Percentiles rank a stretch among this genome's conserved stretches.
Evolutionary conservation across 1,140 invertebrate genomes (phyloP).

Genomic region (Drosophila ercepeae): DNA sequence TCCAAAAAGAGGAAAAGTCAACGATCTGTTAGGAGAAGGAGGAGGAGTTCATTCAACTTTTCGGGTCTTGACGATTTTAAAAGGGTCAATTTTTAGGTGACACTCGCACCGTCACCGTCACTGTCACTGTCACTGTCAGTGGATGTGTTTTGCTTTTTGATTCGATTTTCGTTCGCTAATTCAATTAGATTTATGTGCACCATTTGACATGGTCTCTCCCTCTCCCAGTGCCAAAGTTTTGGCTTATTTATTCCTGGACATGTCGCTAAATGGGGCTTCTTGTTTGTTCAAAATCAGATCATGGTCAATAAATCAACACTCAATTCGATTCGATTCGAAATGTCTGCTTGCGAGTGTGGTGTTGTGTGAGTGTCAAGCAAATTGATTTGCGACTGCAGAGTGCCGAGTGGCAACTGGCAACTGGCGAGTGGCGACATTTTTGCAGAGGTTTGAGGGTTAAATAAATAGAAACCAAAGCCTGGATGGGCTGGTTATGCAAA

Average conservation of each 20-base stretch:
- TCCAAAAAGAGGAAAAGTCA: conserved; percentile 8
- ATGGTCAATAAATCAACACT: conserved; percentile 79
- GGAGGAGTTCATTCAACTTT: conserved; percentile 33
- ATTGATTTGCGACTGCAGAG: conserved; percentile 64
- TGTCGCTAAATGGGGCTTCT: conserved; percentile 74
- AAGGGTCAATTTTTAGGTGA: conserved; percentile 61
- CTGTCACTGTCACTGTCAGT: no score
- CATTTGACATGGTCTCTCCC: conserved; percentile 56
- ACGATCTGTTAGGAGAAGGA: no score
- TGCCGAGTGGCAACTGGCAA: no score
- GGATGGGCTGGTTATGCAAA: conserved; percentile 43
- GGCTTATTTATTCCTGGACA: conserved; percentile 75
- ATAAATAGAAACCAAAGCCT: conserved; percentile 1
- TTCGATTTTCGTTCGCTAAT: conserved; percentile 74
- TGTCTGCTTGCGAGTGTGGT: conserved; percentile 1
- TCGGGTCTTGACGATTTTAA: conserved; percentile 18
- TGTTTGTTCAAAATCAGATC: conserved; percentile 78
- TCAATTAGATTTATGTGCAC: conserved; percentile 75
- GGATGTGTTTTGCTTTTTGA: conserved; percentile 29
- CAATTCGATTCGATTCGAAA: conserved; percentile 60
- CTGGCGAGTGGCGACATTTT: conserved; percentile 17
- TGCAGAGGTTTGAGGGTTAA: no score
- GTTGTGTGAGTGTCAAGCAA: conserved; percentile 27
- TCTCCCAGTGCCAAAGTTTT: conserved; percentile 1
- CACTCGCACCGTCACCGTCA: no score